These are phyloP conservation scores for Acronicta leporina DNA, from an alignment of 2,888 invertebrate species.

Conservation along the genomic window DNA sequence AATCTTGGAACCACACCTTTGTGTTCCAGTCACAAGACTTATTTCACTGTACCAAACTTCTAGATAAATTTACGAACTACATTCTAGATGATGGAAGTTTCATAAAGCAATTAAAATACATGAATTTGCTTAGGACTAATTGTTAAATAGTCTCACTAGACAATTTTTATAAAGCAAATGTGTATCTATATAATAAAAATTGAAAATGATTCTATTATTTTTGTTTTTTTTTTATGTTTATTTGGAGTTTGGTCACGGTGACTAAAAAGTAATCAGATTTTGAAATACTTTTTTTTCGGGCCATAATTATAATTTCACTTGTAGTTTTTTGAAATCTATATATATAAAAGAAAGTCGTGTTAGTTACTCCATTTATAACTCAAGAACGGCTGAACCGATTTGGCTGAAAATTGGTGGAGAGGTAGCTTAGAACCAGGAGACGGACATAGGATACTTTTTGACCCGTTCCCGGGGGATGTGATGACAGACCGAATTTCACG, in stretches of 20 bases:
- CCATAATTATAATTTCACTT: too few species aligned
- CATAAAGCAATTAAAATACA: conserved; percentile 56
- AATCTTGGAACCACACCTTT: background rate
- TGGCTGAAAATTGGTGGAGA: too few species aligned
- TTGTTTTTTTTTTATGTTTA: conserved; percentile 29
- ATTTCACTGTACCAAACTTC: conserved; percentile 7
- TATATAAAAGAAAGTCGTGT: too few species aligned
- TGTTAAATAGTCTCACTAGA: conserved; percentile 81
- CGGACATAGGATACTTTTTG: too few species aligned
- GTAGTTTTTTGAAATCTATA: too few species aligned
- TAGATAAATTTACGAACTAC: conserved; percentile 29
- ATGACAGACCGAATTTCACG: too few species aligned
- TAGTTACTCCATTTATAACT: too few species aligned
- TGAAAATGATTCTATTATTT: conserved; percentile 60
- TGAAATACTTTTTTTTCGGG: too few species aligned
- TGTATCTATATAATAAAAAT: conserved; percentile 82
- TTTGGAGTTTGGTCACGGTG: background rate
- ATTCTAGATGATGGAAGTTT: conserved; percentile 42
- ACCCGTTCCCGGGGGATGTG: too few species aligned
- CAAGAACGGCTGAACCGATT: too few species aligned
- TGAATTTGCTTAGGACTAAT: conserved; percentile 76
- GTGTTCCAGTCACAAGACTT: conserved; percentile 22
- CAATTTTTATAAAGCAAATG: conserved; percentile 81
- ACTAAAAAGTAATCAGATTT: too few species aligned
- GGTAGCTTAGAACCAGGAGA: too few species aligned